phyloP scores from a whole-genome alignment of 2,797 vertebrate genomes.

The Malacoraja senta region DNA sequence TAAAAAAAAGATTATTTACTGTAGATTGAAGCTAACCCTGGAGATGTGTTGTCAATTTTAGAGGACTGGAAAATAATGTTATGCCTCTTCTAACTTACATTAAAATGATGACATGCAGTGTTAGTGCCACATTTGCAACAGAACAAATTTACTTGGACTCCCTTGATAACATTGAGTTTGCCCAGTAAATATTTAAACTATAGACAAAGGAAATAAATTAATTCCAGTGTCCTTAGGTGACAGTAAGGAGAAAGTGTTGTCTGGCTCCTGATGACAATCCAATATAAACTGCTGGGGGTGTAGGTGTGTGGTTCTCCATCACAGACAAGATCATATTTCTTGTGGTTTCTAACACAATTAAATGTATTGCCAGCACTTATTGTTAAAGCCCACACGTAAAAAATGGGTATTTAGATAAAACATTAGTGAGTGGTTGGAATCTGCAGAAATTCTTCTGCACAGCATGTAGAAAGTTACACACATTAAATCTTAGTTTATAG shows the following conservation, averaged over 20 bases:
- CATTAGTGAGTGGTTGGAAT: neutral
- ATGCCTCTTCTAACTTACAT: neutral
- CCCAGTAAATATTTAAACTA: neutral
- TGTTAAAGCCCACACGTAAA: neutral
- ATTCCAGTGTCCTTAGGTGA: neutral
- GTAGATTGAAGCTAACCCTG: neutral
- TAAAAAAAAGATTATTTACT: neutral
- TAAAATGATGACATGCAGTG: neutral
- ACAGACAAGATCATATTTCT: neutral
- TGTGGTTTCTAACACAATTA: neutral
- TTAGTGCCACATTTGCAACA: neutral
- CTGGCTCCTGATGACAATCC: neutral
- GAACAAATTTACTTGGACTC: neutral
- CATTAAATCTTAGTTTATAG: too few species aligned
- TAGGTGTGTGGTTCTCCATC: neutral
- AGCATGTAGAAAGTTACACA: too few species aligned
- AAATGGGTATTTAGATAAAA: neutral
- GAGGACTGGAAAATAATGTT: neutral
- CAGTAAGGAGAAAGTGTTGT: neutral
- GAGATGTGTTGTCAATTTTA: neutral
- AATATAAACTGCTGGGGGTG: neutral
- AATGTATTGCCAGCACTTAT: neutral
- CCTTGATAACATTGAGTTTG: neutral
- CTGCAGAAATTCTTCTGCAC: neutral
- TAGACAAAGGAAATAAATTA: neutral